Conservation (phyloP, 2,797 vertebrate genomes). For the Caiman crocodilus region DNA sequence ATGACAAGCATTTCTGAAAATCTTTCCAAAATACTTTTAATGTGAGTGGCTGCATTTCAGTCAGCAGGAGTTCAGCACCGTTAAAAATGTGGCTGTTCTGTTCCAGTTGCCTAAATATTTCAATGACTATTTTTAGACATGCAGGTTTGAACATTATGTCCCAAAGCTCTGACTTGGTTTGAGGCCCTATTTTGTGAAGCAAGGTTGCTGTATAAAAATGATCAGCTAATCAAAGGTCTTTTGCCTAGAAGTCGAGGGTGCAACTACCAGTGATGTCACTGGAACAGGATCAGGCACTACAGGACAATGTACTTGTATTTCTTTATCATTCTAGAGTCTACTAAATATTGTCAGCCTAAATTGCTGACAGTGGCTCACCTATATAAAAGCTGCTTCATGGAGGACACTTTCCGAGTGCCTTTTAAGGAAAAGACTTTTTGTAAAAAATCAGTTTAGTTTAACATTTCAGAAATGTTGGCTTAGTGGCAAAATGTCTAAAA, state of each 20-base stretch:
- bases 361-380: not conserved
- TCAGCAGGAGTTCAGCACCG: not conserved
- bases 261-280: not conserved
- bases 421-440: not conserved
- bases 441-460: not conserved
- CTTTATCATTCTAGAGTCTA: not conserved
- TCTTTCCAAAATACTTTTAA: not conserved
- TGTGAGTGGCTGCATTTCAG: not conserved
- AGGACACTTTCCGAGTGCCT: not conserved
- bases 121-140: not conserved
- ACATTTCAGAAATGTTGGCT: not conserved
- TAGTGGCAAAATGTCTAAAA: not conserved
- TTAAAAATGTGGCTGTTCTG: not conserved
- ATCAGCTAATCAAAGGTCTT: not conserved
- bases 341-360: not conserved
- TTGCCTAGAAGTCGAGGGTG: not conserved
- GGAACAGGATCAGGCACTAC: not conserved
- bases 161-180: rapidly evolving
- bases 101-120: not conserved
- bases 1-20: not conserved
- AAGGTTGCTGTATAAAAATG: not conserved
- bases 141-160: not conserved
- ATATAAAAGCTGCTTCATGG: not conserved
- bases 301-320: not conserved
- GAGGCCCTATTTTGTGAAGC: not conserved